A percentile compares a stretch with the other conserved stretches of the same genome.
Conservation (phyloP, 1,140 invertebrate species). For the Cyclargus thomasi region DNA sequence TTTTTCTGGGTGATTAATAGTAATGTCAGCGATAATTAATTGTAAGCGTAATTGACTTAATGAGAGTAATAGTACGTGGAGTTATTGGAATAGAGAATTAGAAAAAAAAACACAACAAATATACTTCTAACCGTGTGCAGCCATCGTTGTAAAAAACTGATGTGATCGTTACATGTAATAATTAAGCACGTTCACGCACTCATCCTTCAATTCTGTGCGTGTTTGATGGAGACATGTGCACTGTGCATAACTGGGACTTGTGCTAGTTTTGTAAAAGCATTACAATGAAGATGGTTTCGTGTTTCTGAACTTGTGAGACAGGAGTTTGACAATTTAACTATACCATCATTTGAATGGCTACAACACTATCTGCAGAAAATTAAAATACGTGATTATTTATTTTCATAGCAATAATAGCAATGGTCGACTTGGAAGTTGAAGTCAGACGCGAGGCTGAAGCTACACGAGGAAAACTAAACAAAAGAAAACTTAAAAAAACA, state of each 20-base stretch:
- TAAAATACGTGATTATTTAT: no score
- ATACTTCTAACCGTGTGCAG: neutral
- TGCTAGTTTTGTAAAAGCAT: no score
- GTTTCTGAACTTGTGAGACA: no score
- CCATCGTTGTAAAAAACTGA: neutral
- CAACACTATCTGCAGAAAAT: no score
- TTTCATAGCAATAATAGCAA: no score
- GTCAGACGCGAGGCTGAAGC: no score
- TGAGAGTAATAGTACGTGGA: conserved; percentile 7
- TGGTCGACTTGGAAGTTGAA: no score
- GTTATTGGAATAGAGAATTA: conserved; percentile 9
- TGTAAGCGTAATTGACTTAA: neutral
- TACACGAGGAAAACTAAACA: no score
- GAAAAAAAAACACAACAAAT: neutral
- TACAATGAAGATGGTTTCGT: no score
- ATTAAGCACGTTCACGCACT: neutral
- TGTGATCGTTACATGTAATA: neutral
- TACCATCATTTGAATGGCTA: no score
- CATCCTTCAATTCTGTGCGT: neutral
- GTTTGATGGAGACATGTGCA: neutral
- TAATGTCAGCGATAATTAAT: conserved; percentile 13
- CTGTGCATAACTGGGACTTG: neutral
- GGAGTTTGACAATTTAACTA: no score
- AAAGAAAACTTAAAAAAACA: no score
- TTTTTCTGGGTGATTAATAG: conserved; percentile 3